Evolutionary conservation across 2,888 invertebrate species (phyloP), one percentile per base, ranked within the genome.

Genomic region (Stenotaenia linearis): DNA sequence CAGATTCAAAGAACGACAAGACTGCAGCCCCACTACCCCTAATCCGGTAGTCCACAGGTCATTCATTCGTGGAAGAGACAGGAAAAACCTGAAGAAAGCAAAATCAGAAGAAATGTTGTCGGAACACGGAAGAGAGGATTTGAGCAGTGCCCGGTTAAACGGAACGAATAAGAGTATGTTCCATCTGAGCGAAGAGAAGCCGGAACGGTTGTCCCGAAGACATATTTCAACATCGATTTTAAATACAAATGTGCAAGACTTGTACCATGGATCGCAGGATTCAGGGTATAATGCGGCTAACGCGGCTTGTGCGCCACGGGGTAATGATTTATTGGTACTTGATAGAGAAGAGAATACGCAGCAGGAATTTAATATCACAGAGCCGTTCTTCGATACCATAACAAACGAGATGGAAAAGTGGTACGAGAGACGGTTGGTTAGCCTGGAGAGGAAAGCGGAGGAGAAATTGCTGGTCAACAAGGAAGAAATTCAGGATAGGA

Each of bases 51-150:
- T n/a, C n/a, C 23, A 61, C n/a, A 56, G 35, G n/a, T 78, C 78
- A 5, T 78, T 78, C 10, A 28, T n/a, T 0, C 6, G n/a, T 23
- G 9, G 23, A 6, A 10, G 37, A 4, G 30, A 50, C 6, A 40
- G 21, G 7, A 35, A 23, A 32, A 30, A 75, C 12, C 18, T 83
- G 37, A 84, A 84, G 78, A 83, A 84, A 28, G 84, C 85, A 1
- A 83, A 85, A 32, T 86, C 86, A 1, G 86, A 86, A 80, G 86
- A 86, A 81, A 84, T 86, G 7, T 82, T 86, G 23, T 86, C 86
- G 0, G 85, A 84, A n/a, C 15, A n/a, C 18, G 76, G 30, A 32
- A 3, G 4, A 9, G 6, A 5, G 45, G n/a, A 9, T 45, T 18
- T 7, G 3, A 12, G 18, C 6, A 12, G 32, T 4, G 32, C 9